phyloP scores from a whole-genome alignment of 1,140 invertebrate genomes.

The Bilobella aurantiaca region DNA sequence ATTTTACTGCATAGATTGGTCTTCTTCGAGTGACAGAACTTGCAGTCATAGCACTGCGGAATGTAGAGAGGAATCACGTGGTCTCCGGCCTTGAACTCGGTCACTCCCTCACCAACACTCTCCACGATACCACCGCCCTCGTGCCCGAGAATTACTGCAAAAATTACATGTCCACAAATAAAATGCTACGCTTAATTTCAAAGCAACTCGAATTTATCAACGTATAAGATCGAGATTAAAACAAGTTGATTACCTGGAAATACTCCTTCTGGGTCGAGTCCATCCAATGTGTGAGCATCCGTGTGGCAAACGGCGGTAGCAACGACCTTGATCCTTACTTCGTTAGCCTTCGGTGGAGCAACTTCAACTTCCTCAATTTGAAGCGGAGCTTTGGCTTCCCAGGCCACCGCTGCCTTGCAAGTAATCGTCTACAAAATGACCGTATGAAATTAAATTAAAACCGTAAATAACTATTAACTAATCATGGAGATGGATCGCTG shows the following conservation, averaged over 20 bases:
- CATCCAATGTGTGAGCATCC: conserved; percentile 70
- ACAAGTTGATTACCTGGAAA: background rate
- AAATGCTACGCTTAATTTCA: too few species aligned
- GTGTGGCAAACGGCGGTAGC: conserved; percentile 94
- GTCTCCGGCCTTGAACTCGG: conserved; percentile 74
- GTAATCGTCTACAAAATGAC: conserved; percentile 61
- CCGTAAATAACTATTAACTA: background rate
- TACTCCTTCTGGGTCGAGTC: conserved; percentile 80
- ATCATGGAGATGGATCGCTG: background rate
- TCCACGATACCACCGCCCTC: conserved; percentile 86
- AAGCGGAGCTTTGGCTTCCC: conserved; percentile 76
- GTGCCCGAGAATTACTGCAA: background rate
- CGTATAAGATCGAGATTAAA: too few species aligned
- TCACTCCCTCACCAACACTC: conserved; percentile 88
- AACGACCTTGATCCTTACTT: conserved; percentile 63
- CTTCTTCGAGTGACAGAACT: conserved; percentile 89
- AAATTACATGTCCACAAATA: background rate
- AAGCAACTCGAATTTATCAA: too few species aligned
- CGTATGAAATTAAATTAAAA: too few species aligned
- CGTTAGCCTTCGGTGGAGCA: conserved; percentile 78
- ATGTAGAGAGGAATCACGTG: conserved; percentile 90
- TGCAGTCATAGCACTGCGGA: conserved; percentile 91
- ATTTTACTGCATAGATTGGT: conserved; percentile 97
- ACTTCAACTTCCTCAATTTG: conserved; percentile 85
- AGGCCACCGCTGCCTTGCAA: conserved; percentile 84